A percentile compares a stretch with the other conserved stretches of the same genome.
Evolutionary conservation across 2,113 vertebrate genomes (phyloP).

Genomic region (Myotis lucifugus): DNA sequence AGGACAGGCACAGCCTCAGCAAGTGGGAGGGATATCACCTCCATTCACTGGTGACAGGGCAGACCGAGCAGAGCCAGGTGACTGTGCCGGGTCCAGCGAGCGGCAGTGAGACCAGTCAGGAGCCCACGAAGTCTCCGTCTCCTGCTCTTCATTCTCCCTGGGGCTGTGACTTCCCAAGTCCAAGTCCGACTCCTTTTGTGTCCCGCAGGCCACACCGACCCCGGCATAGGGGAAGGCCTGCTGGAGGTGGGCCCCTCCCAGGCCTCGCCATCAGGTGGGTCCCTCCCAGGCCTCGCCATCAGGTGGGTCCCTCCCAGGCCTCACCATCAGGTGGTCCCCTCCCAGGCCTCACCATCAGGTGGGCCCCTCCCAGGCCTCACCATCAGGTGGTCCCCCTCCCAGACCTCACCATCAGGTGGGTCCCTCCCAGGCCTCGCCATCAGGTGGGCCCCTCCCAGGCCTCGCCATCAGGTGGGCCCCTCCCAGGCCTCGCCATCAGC

Average conservation of each 20-base stretch:
- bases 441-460: rapidly evolving
- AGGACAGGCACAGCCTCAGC: neutral
- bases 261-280: no score
- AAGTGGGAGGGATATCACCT: neutral
- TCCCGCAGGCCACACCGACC: neutral
- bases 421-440: no score
- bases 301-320: no score
- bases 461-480: neutral
- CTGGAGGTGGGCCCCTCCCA: no score
- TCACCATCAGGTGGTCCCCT: no score
- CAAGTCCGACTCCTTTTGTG: rapidly evolving
- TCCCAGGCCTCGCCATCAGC: rapidly evolving
- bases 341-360: no score
- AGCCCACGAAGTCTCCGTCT: neutral
- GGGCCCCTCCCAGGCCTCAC: no score
- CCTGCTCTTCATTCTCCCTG: neutral
- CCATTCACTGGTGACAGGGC: neutral
- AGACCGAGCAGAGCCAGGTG: neutral
- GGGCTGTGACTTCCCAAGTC: neutral
- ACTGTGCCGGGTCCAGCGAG: rapidly evolving
- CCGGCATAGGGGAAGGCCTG: neutral
- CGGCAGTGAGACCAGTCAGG: rapidly evolving
- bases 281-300: no score
- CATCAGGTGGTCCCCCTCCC: no score
- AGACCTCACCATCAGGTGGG: no score